Percentiles rank a stretch among this genome's conserved stretches.
Conservation (phyloP, 2,797 vertebrate species). For the Girardinus metallicus region DNA sequence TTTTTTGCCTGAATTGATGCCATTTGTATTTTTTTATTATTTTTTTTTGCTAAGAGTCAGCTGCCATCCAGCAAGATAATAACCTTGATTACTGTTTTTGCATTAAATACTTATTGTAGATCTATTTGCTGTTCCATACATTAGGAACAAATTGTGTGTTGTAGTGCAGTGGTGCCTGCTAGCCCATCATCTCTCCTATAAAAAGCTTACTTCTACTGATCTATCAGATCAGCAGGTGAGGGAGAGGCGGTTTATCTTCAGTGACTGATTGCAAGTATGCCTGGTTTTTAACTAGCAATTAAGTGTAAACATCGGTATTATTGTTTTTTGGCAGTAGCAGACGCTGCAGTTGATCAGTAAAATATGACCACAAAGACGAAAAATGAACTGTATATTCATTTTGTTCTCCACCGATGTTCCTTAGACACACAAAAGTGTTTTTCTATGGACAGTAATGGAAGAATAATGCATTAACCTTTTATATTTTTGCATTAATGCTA, state of each 20-base stretch:
- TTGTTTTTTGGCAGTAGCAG: background rate
- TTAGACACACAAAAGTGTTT: background rate
- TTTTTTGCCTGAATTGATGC: conserved; percentile 24
- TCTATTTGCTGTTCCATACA: conserved; percentile 50
- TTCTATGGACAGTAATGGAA: background rate
- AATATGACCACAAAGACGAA: background rate
- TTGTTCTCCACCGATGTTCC: background rate
- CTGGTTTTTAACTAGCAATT: background rate
- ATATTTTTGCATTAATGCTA: background rate
- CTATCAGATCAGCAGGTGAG: background rate
- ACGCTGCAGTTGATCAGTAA: background rate
- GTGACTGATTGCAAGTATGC: background rate
- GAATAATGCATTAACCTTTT: background rate
- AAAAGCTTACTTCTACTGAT: conserved; percentile 21
- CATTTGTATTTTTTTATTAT: conserved; percentile 13
- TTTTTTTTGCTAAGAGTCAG: conserved; percentile 1
- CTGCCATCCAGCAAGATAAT: conserved; percentile 43
- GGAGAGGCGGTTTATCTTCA: background rate
- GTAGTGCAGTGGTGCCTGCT: conserved; percentile 36
- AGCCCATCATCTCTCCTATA: conserved; percentile 51
- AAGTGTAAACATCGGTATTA: background rate
- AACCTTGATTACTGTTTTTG: conserved; percentile 53
- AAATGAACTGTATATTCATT: background rate
- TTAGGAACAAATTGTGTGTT: conserved; percentile 49
- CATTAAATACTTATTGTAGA: conserved; percentile 39